Percentiles rank a stretch among this genome's conserved stretches.
Evolutionary conservation across 1,140 invertebrate species (phyloP).

Genomic region (Eumaeus atala): DNA sequence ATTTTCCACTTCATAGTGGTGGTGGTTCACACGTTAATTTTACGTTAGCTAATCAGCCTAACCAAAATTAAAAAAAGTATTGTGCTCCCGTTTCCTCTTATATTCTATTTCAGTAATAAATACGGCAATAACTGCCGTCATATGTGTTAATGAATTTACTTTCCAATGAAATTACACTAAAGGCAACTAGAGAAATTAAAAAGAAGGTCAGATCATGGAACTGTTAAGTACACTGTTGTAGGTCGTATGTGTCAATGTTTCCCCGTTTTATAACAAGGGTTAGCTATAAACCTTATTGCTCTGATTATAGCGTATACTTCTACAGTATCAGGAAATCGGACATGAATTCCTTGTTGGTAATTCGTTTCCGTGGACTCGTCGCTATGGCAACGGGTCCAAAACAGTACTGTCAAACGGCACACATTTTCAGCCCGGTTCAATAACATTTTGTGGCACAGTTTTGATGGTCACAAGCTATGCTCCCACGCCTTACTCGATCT

Average conservation of each 20-base stretch:
- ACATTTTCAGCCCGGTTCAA: conserved; percentile 38
- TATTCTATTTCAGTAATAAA: no score
- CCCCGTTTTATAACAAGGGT: neutral
- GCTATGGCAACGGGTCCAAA: conserved; percentile 46
- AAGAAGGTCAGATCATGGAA: conserved; percentile 7
- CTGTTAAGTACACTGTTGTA: neutral
- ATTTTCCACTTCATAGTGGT: no score
- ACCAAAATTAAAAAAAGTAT: no score
- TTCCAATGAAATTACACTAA: neutral
- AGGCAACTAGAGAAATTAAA: neutral
- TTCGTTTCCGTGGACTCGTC: conserved; percentile 47
- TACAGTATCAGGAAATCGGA: neutral
- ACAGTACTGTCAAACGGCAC: conserved; percentile 54
- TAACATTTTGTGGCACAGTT: conserved; percentile 39
- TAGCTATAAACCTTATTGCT: neutral
- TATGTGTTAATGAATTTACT: no score
- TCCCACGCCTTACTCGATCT: conserved; percentile 20
- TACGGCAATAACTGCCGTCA: no score
- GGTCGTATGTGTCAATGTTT: no score
- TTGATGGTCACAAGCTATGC: conserved; percentile 40
- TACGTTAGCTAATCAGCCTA: no score
- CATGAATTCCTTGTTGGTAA: neutral
- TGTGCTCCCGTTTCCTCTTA: no score
- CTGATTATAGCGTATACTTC: neutral
- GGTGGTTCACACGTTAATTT: no score